Conservation (phyloP, 2,888 invertebrate species). For the Euzophera pinguis region DNA sequence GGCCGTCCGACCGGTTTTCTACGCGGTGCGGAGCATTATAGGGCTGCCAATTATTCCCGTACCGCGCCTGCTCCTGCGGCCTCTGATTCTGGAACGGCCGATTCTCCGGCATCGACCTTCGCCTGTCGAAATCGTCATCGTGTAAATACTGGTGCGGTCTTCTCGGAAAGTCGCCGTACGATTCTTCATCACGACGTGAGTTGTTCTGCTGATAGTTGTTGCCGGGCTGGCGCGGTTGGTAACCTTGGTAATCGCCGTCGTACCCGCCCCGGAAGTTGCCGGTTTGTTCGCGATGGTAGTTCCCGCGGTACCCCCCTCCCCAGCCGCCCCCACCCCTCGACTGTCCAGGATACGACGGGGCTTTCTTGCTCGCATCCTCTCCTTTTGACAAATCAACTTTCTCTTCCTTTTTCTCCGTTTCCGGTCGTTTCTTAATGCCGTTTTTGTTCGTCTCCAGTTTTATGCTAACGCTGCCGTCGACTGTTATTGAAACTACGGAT, state of each 20-base stretch:
- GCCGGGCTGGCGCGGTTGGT: constrained; percentile 26
- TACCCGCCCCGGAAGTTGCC: constrained; percentile 36
- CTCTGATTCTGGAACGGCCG: constrained; percentile 11
- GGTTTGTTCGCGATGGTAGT: constrained; percentile 32
- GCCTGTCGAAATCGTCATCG: constrained; percentile 30
- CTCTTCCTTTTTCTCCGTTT: constrained; percentile 19
- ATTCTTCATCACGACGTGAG: constrained; percentile 40
- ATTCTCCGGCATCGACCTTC: constrained; percentile 11
- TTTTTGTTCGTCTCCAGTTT: constrained; percentile 39
- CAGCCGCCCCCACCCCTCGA: constrained; percentile 72
- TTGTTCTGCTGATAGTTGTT: constrained; percentile 31
- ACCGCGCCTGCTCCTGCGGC: constrained; percentile 19
- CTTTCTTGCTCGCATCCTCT: constrained; percentile 59
- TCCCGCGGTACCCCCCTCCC: constrained; percentile 64
- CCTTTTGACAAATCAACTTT: constrained; percentile 42
- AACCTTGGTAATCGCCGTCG: constrained; percentile 71
- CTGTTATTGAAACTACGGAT: constrained; percentile 77
- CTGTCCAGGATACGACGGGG: constrained; percentile 83
- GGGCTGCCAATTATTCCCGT: constrained; percentile 41
- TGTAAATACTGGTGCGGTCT: constrained; percentile 43
- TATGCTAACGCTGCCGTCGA: constrained; percentile 82
- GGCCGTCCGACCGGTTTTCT: constrained; percentile 24
- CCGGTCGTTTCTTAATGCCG: constrained; percentile 11
- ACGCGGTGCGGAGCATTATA: constrained; percentile 20
- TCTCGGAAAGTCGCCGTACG: constrained; percentile 39